phyloP scores from a whole-genome alignment of 2,797 vertebrate genomes.

The Stomatorhinus walkeri region DNA sequence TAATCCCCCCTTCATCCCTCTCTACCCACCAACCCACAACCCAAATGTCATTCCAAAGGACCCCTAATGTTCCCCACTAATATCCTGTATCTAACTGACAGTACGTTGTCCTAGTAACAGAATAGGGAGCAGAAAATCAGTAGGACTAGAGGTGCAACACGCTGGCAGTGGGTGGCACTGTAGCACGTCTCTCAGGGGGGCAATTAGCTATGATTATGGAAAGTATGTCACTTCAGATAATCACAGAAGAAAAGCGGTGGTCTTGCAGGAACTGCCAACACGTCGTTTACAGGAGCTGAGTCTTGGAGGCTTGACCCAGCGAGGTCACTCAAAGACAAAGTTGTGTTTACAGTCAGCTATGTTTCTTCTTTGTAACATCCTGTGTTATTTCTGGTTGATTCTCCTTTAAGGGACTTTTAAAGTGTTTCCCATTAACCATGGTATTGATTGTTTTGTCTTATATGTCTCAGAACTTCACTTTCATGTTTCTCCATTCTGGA shows the following conservation, averaged over 20 bases:
- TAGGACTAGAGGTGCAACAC: neutral
- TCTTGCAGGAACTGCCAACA: neutral
- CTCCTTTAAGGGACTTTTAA: neutral
- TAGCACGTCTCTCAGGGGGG: slow-evolving; percentile 9
- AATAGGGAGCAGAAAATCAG: neutral
- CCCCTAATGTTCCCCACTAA: slow-evolving; percentile 8
- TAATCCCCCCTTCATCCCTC: slow-evolving; percentile 2
- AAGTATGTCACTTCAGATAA: slow-evolving; percentile 13
- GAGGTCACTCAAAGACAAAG: neutral
- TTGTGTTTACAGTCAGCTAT: slow-evolving; percentile 3
- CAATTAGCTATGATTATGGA: slow-evolving; percentile 12
- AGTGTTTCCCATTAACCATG: neutral
- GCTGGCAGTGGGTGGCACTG: slow-evolving; percentile 17
- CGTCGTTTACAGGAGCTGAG: neutral
- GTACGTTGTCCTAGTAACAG: slow-evolving; percentile 21
- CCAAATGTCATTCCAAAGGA: slow-evolving; percentile 9
- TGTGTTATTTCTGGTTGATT: neutral
- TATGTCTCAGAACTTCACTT: neutral
- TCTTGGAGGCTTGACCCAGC: neutral
- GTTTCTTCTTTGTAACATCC: neutral
- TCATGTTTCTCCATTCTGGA: neutral
- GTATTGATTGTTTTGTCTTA: slow-evolving; percentile 6
- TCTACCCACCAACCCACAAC: slow-evolving; percentile 11
- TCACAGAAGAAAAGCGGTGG: neutral
- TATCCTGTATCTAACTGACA: neutral